These are phyloP conservation scores for Chrysoperla carnea DNA, from an alignment of 1,140 invertebrate genomes.

Conservation along the genomic window DNA sequence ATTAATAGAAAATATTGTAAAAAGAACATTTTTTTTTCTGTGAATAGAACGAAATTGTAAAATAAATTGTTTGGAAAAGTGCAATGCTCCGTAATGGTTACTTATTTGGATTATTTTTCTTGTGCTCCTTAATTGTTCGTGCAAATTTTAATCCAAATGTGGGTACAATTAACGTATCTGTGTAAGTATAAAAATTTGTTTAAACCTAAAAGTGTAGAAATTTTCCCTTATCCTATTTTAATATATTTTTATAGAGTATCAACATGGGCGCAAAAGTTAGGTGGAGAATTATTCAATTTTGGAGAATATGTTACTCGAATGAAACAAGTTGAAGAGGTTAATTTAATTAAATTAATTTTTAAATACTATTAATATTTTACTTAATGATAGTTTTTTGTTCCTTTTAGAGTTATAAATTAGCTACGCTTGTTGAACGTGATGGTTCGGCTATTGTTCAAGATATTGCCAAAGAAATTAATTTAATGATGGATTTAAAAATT, in stretches of 20 bases:
- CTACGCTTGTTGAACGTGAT: conserved; percentile 45
- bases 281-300: background rate
- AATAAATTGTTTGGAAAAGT: no score
- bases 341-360: background rate
- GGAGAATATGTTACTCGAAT: background rate
- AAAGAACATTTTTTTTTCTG: no score
- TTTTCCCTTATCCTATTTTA: no score
- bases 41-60: no score
- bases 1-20: no score
- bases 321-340: background rate
- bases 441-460: conserved; percentile 51
- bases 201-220: no score
- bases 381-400: conserved; percentile 11
- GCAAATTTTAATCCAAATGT: no score
- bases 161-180: no score
- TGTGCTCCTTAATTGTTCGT: no score
- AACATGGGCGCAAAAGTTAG: background rate
- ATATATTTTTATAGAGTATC: background rate
- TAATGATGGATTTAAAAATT: conserved; percentile 70
- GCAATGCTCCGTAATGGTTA: no score
- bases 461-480: conserved; percentile 59
- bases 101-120: no score
- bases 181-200: no score
- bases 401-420: conserved; percentile 52
- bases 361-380: background rate